These are phyloP conservation scores for Podilymbus podiceps DNA, from an alignment of 2,113 vertebrate species.

Conservation along the genomic window DNA sequence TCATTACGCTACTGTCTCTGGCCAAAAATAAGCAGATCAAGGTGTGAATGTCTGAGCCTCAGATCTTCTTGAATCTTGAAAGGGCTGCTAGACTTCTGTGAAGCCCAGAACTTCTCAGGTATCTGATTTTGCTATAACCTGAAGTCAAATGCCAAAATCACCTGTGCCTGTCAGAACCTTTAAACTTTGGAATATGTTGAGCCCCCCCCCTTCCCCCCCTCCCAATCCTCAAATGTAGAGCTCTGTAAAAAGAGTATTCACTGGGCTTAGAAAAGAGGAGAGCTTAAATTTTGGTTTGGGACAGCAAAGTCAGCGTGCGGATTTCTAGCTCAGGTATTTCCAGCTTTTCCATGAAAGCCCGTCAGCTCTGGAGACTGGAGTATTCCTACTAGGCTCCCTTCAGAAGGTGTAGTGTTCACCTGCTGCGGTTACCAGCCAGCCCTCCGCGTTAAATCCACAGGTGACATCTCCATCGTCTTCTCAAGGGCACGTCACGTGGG, in stretches of 20 bases:
- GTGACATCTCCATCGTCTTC: background rate
- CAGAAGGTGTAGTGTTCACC: fast-evolving
- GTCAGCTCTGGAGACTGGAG: background rate
- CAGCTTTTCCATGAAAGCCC: background rate
- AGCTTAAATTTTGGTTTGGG: background rate
- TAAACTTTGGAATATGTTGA: background rate
- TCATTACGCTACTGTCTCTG: background rate
- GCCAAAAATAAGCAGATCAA: background rate
- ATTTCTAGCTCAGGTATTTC: background rate
- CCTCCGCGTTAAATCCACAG: background rate
- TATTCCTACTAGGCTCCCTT: background rate
- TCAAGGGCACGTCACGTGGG: background rate
- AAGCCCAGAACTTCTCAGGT: background rate
- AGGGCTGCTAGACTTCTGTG: background rate
- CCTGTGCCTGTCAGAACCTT: background rate
- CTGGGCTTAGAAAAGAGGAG: background rate
- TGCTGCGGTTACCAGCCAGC: fast-evolving
- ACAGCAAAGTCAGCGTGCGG: background rate
- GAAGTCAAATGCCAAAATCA: background rate
- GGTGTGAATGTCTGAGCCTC: background rate
- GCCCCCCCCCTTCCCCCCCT: too few species aligned
- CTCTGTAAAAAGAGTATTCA: background rate
- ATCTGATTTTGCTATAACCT: background rate
- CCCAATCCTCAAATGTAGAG: background rate
- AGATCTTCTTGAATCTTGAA: background rate